Percentiles rank a stretch among this genome's conserved stretches.
These are phyloP conservation scores for Macrotrachela quadricornifera DNA, from an alignment of 1,140 invertebrate species.

Conservation along the genomic window DNA sequence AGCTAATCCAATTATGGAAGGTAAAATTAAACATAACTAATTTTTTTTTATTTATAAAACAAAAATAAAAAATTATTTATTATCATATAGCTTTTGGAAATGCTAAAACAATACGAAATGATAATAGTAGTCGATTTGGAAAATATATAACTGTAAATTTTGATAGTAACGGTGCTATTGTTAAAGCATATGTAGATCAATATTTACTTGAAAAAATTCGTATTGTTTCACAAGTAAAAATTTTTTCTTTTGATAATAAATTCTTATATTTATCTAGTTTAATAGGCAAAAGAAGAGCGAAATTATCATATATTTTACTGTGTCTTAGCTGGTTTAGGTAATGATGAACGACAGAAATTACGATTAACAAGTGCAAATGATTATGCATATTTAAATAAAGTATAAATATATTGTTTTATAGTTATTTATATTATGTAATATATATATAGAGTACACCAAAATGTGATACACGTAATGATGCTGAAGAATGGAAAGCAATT, in stretches of 20 bases:
- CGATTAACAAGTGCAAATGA: conserved; percentile 62
- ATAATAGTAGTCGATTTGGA: background rate
- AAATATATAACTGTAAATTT: background rate
- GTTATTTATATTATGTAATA: too few relatives aligned
- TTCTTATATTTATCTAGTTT: conserved; percentile 58
- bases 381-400: conserved; percentile 28
- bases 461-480: too few relatives aligned
- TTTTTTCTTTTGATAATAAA: background rate
- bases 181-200: background rate
- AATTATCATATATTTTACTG: conserved; percentile 98
- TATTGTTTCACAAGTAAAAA: background rate
- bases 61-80: conserved; percentile 50
- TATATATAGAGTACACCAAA: too few relatives aligned
- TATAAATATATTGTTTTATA: too few relatives aligned
- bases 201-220: background rate
- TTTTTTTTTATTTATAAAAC: conserved; percentile 86
- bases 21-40: background rate
- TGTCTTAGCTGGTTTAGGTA: conserved; percentile 56
- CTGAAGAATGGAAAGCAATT: too few relatives aligned
- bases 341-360: conserved; percentile 48
- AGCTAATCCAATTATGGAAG: conserved; percentile 51
- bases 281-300: conserved; percentile 64
- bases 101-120: background rate
- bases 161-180: background rate
- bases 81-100: background rate